These are phyloP conservation scores for Apis florea DNA, from an alignment of 1,140 invertebrate species.

Conservation along the genomic window DNA sequence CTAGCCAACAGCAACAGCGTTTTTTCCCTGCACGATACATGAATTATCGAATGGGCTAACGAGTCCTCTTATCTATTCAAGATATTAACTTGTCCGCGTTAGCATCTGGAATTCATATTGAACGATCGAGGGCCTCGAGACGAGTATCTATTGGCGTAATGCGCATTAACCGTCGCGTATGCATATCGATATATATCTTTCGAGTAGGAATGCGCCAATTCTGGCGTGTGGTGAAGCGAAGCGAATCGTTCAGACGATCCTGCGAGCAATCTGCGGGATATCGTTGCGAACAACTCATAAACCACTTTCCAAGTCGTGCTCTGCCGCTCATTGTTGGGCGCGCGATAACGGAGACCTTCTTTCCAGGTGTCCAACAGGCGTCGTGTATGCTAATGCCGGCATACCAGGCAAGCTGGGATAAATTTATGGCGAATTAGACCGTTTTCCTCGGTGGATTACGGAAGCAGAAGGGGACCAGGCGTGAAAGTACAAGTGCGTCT, in stretches of 20 bases:
- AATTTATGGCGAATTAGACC: slow-evolving; percentile 38
- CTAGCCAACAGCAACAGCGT: neutral
- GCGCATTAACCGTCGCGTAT: neutral
- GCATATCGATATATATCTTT: slow-evolving; percentile 43
- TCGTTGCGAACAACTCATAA: slow-evolving; percentile 35
- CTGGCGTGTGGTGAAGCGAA: slow-evolving; percentile 41
- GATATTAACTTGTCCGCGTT: slow-evolving; percentile 57
- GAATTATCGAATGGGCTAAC: slow-evolving; percentile 45
- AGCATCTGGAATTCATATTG: slow-evolving; percentile 46
- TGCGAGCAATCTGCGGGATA: slow-evolving; percentile 33
- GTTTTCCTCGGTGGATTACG: slow-evolving; percentile 17
- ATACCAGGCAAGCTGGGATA: neutral
- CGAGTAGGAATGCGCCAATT: slow-evolving; percentile 42
- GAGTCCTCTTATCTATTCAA: slow-evolving; percentile 40
- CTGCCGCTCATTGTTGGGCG: slow-evolving; percentile 36
- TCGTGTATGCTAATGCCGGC: slow-evolving; percentile 42
- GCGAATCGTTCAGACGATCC: slow-evolving; percentile 24
- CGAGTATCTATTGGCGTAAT: slow-evolving; percentile 44
- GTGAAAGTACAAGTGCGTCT: slow-evolving; percentile 47
- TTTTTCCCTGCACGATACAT: slow-evolving; percentile 48
- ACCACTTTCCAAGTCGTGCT: slow-evolving; percentile 54
- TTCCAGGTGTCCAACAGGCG: slow-evolving; percentile 34
- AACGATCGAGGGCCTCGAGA: slow-evolving; percentile 23
- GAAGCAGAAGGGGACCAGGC: slow-evolving; percentile 12
- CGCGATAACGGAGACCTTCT: slow-evolving; percentile 36